Conservation (phyloP, 2,113 vertebrate species). For the Rhodinocichla rosea region DNA sequence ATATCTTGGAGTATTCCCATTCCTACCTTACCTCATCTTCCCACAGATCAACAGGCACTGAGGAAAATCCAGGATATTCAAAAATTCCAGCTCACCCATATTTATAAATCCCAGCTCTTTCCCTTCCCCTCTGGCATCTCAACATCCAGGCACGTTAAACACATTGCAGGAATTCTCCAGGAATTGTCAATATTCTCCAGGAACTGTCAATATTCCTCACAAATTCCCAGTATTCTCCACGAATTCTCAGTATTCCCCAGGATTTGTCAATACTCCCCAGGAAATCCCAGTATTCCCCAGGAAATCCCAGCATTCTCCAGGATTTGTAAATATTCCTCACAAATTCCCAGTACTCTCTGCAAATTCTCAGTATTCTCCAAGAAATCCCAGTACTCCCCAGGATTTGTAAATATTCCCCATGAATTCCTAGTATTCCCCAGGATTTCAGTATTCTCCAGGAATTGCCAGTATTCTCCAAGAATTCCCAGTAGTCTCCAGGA, state of each 20-base stretch:
- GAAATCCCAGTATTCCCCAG: too few relatives aligned
- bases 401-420: too few relatives aligned
- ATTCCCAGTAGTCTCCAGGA: too few relatives aligned
- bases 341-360: neutral
- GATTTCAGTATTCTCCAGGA: too few relatives aligned
- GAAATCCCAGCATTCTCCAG: too few relatives aligned
- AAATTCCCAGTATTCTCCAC: neutral
- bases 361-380: neutral
- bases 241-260: too few relatives aligned
- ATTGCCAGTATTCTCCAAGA: too few relatives aligned
- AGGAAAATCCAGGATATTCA: neutral
- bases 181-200: neutral
- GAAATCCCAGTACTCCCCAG: too few relatives aligned
- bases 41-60: neutral
- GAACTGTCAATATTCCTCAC: fast-evolving
- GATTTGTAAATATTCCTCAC: neutral
- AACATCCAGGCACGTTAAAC: neutral
- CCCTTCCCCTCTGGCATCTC: neutral
- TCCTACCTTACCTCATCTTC: neutral
- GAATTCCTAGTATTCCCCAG: too few relatives aligned
- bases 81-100: neutral
- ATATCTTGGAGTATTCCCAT: neutral
- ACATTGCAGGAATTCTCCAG: neutral
- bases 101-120: neutral
- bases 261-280: too few relatives aligned